Conservation (phyloP, 2,113 vertebrate genomes). For the Equus przewalskii region DNA sequence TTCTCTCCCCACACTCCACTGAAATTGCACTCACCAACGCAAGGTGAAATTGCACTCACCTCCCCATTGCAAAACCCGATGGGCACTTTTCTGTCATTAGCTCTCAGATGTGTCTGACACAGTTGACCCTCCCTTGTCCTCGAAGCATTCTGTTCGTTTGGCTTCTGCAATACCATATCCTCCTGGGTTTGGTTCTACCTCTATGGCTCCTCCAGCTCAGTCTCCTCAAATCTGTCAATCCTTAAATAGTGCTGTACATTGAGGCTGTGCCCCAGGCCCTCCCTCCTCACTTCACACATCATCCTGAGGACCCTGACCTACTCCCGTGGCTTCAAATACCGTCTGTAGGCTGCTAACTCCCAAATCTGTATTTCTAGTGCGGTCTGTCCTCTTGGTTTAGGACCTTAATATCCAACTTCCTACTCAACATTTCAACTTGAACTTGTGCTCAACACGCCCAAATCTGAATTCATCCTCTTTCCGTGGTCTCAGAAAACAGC, state of each 20-base stretch:
- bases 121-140: neutral
- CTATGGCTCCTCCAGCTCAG: neutral
- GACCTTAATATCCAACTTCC: neutral
- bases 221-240: neutral
- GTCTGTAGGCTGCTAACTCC: neutral
- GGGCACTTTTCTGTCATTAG: slow-evolving; percentile 58
- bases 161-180: neutral
- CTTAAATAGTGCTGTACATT: neutral
- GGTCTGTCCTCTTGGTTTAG: neutral
- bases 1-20: neutral
- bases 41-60: slow-evolving; percentile 38
- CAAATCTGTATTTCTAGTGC: neutral
- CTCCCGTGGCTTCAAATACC: neutral
- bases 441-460: neutral
- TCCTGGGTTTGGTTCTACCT: neutral
- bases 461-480: neutral
- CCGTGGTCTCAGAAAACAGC: neutral
- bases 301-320: neutral
- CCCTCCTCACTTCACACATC: neutral
- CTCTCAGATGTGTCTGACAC: neutral
- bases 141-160: neutral
- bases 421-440: slow-evolving; percentile 18
- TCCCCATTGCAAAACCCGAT: slow-evolving; percentile 29
- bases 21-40: slow-evolving; percentile 44
- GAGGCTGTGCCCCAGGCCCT: neutral